Conservation (phyloP, 2,888 invertebrate species). For the Gisinianus flammeolus region DNA sequence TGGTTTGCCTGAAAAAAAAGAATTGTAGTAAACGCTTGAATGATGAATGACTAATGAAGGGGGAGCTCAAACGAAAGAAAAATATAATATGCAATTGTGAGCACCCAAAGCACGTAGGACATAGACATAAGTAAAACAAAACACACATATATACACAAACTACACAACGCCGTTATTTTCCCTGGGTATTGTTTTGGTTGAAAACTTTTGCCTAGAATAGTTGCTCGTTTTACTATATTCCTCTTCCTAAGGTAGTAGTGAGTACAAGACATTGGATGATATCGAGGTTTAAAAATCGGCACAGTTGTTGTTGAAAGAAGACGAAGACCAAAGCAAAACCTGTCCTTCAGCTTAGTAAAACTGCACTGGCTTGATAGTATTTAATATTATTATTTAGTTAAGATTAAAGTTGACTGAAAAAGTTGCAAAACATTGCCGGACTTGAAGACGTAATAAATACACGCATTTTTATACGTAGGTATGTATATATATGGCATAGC, state of each 20-base stretch:
- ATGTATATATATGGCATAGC: too few species aligned
- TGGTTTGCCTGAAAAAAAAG: too few species aligned
- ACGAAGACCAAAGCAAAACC: not conserved
- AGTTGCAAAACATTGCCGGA: too few species aligned
- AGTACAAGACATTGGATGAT: constrained; percentile 2
- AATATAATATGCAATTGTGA: not conserved
- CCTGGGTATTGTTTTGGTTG: constrained; percentile 5
- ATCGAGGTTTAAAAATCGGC: constrained; percentile 32
- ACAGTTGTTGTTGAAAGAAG: constrained; percentile 17
- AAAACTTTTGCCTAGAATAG: constrained; percentile 14
- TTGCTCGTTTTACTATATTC: not conserved
- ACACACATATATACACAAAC: too few species aligned
- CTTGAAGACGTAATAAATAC: too few species aligned
- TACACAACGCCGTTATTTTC: constrained; percentile 4
- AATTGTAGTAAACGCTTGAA: too few species aligned
- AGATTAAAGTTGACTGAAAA: too few species aligned
- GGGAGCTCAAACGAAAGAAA: not conserved
- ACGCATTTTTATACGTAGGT: too few species aligned
- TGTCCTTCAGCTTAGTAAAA: not conserved
- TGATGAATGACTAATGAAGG: not conserved
- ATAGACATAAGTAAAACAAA: not conserved
- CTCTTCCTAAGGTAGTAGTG: not conserved
- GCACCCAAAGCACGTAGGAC: not conserved
- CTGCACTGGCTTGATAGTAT: too few species aligned
- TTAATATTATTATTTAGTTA: too few species aligned